Evolutionary conservation across 1,140 invertebrate species (phyloP), one percentile per base, ranked within the genome.

Genomic region (Acromyrmex charruanus): DNA sequence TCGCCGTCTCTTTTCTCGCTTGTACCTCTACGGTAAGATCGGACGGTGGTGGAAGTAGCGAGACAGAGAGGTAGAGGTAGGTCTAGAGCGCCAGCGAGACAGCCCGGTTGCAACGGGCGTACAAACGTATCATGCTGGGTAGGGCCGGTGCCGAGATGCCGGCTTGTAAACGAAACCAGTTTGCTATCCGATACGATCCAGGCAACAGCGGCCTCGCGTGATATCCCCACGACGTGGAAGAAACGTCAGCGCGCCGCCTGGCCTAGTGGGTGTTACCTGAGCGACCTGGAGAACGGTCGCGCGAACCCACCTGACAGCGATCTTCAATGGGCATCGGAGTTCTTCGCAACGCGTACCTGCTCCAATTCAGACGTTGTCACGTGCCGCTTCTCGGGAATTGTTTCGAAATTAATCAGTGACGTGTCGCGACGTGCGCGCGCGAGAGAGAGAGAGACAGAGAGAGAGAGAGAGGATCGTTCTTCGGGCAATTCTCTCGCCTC

Each of bases 181-280:
- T 95, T 95, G 95, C 94, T 94, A 95, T 95, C 92, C 94, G 95
- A 95, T 95, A 94, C 94, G 94, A 95, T 94, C 94, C 94, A 95
- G 93, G 94, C 94, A 95, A 94, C 93, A 95, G 92, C 85, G 81
- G 89, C 89, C 85, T 91, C 89, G 90, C 90, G 90, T 91, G 89
- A 91, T 91, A 91, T 90, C 90, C 85, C 85, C 90, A 88, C 82
- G 87, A 79, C 88, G 63, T 63, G 86, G 84, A 63, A 84, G 88
- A 89, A 82, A 82, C 89, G 89, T 89, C 89, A 89, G 72, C 88
- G 89, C 68, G 85, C 55, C 68, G 85, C 55, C 58, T 77, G 80
- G 68, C 69, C 53, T 71, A 61, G 77, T 59, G 72, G 79, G 85
- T 77, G 84, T 84, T 61, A 82, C 85, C 77, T 65, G 74, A 69